Conservation (phyloP, 37 sponge, comb jelly and placozoan genomes). For the Eunapius fragilis region DNA sequence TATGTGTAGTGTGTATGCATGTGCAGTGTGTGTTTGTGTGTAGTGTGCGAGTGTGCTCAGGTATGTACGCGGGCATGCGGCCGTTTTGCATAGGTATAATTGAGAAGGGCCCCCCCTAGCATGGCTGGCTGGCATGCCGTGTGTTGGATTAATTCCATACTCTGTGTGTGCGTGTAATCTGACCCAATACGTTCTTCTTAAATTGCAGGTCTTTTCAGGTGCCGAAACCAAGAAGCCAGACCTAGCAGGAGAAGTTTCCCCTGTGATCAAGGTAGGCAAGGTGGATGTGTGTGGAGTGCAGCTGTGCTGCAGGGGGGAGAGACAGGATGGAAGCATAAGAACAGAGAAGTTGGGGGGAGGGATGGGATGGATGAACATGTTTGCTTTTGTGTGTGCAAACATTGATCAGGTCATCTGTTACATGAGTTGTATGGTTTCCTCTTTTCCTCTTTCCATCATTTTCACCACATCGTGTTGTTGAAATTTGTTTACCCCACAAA, state of each 20-base stretch:
- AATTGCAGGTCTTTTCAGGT: not conserved
- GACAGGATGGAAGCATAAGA: not conserved
- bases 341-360: not conserved
- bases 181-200: not conserved
- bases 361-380: not conserved
- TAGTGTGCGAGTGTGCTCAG: no score
- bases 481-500: not conserved
- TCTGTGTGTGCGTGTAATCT: not conserved
- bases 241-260: not conserved
- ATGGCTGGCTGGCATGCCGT: no score
- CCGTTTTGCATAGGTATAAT: no score
- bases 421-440: not conserved
- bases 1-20: no score
- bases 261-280: not conserved
- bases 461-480: not conserved
- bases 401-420: not conserved
- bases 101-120: no score
- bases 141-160: no score
- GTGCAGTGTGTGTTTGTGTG: no score
- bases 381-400: slow-evolving; percentile 6
- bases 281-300: not conserved
- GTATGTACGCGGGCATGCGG: no score
- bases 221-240: not conserved
- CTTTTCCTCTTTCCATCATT: not conserved
- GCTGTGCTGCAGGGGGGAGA: not conserved